phyloP scores from a whole-genome alignment of 2,888 invertebrate genomes.

The Matsumyia berberina region DNA sequence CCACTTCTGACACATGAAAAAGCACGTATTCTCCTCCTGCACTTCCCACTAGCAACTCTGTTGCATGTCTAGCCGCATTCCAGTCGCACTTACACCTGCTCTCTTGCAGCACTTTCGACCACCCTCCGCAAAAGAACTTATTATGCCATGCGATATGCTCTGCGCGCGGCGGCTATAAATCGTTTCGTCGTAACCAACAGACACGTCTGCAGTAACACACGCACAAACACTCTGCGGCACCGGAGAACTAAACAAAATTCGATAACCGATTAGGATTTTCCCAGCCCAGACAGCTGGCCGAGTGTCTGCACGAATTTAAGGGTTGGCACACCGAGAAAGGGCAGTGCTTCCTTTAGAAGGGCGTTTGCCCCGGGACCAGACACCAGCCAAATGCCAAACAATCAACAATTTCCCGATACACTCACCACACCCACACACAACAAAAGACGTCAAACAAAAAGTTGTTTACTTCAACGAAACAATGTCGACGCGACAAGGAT shows the following conservation, averaged over 20 bases:
- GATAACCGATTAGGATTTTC: slow-evolving; percentile 66
- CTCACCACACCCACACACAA: too few species aligned
- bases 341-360: slow-evolving; percentile 60
- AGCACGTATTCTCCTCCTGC: background rate
- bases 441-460: slow-evolving; percentile 24
- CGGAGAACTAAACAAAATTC: slow-evolving; percentile 8
- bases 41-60: slow-evolving; percentile 28
- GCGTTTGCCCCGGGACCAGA: slow-evolving; percentile 49
- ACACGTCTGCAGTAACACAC: slow-evolving; percentile 60
- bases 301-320: slow-evolving; percentile 54
- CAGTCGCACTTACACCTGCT: slow-evolving; percentile 52
- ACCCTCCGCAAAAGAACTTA: slow-evolving; percentile 15
- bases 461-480: slow-evolving; percentile 52
- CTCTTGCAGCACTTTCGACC: slow-evolving; percentile 33
- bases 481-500: slow-evolving; percentile 28
- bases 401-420: slow-evolving; percentile 38
- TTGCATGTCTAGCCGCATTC: slow-evolving; percentile 55
- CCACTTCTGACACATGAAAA: slow-evolving; percentile 44
- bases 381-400: slow-evolving; percentile 25
- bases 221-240: slow-evolving; percentile 18
- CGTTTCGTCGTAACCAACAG: slow-evolving; percentile 38
- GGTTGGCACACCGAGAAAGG: slow-evolving; percentile 40
- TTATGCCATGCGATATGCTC: slow-evolving; percentile 29
- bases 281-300: slow-evolving; percentile 45
- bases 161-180: slow-evolving; percentile 45